These are phyloP conservation scores for Porites lutea DNA, from an alignment of 64 coral and sea anemone genomes.

Conservation along the genomic window DNA sequence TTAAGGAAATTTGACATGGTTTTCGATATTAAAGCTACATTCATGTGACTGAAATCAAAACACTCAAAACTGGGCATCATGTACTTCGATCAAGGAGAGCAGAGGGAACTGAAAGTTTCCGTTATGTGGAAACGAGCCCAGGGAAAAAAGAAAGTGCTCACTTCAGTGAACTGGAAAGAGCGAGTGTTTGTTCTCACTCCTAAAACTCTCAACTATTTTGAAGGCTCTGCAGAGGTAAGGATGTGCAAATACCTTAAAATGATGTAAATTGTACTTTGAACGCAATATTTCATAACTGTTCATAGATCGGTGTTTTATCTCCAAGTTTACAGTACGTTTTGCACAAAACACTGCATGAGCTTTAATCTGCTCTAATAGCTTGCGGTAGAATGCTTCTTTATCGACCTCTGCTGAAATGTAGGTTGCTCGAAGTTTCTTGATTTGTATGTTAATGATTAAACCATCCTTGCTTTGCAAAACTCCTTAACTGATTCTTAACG, in stretches of 20 bases:
- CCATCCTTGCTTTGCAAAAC: too few relatives aligned
- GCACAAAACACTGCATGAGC: too few relatives aligned
- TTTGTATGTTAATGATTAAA: too few relatives aligned
- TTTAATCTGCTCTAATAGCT: too few relatives aligned
- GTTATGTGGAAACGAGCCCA: constrained; percentile 91
- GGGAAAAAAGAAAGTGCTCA: constrained; percentile 95
- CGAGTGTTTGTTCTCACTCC: constrained; percentile 95
- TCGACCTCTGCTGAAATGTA: too few relatives aligned
- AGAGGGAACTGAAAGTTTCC: constrained; percentile 80
- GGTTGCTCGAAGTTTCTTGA: too few relatives aligned
- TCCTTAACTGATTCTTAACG: too few relatives aligned
- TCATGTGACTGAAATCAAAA: constrained; percentile 1
- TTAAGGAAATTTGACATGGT: constrained; percentile 3
- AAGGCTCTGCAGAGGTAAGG: constrained; percentile 88
- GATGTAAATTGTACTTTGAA: background rate
- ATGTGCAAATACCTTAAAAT: background rate
- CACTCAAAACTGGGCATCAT: constrained; percentile 40
- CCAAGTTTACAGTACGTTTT: too few relatives aligned
- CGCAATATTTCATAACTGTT: background rate
- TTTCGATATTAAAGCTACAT: background rate
- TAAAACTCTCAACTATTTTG: constrained; percentile 86
- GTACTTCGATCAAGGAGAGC: constrained; percentile 89
- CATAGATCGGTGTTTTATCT: too few relatives aligned
- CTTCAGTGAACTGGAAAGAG: constrained; percentile 93
- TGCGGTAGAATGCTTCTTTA: too few relatives aligned